Conservation (phyloP, 53 echinoderm and acorn worm species). For the Temnopleurus reevesii region DNA sequence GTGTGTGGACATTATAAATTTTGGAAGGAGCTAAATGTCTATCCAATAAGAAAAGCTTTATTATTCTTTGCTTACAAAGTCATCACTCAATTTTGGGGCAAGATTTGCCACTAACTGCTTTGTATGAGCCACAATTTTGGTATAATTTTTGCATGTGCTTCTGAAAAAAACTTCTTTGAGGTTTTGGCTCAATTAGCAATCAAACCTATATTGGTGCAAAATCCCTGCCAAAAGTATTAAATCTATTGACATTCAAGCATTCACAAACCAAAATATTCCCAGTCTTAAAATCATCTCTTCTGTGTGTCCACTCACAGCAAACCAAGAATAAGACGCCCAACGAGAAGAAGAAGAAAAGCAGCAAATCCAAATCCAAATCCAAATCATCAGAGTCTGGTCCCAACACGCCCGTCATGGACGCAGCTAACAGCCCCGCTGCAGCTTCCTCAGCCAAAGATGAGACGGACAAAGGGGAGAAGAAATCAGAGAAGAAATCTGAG, state of each 20-base stretch:
- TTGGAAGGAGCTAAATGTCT: too few species aligned
- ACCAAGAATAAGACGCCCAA: conserved; percentile 72
- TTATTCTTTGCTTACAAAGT: too few species aligned
- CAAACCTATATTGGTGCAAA: background rate
- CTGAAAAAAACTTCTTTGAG: too few species aligned
- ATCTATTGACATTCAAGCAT: too few species aligned
- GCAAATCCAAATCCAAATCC: conserved; percentile 44
- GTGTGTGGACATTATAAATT: too few species aligned
- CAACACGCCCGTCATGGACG: conserved; percentile 50
- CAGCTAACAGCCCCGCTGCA: conserved; percentile 35
- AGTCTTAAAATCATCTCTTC: background rate
- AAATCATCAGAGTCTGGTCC: conserved; percentile 60
- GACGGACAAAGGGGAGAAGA: conserved; percentile 71
- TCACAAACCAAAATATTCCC: too few species aligned
- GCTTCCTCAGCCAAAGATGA: conserved; percentile 61
- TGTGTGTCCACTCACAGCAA: background rate
- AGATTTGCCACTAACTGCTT: too few species aligned
- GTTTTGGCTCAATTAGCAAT: too few species aligned
- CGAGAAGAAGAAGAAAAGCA: conserved; percentile 72
- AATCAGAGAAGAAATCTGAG: conserved; percentile 68
- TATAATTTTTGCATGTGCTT: too few species aligned
- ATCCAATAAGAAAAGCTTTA: too few species aligned
- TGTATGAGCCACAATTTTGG: too few species aligned
- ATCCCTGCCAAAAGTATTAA: background rate
- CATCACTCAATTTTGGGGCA: too few species aligned